phyloP scores from a whole-genome alignment of 2,113 vertebrate genomes.

The Menidia beryllina region DNA sequence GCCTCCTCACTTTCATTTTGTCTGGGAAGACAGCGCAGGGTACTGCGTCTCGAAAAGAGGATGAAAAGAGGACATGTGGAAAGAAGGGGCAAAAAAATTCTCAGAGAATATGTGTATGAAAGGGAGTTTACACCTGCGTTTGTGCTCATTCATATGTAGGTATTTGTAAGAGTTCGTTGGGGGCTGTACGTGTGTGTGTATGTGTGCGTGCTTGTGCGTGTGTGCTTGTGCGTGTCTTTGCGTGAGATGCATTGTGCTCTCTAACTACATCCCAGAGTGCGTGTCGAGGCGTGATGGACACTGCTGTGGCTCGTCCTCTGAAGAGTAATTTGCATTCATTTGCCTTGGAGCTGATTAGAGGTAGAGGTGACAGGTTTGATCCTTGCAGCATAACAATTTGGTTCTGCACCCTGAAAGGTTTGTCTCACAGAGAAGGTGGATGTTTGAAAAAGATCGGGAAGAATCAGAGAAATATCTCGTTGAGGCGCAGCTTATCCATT shows the following conservation, averaged over 20 bases:
- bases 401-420: constrained; percentile 14
- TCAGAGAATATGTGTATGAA: constrained; percentile 6
- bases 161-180: constrained; percentile 15
- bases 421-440: constrained; percentile 5
- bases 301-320: constrained; percentile 59
- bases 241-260: constrained; percentile 28
- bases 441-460: not conserved
- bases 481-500: not conserved
- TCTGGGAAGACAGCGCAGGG: constrained; percentile 50
- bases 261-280: constrained; percentile 53
- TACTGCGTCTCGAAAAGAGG: constrained; percentile 12
- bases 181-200: constrained; percentile 24
- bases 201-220: too few species aligned
- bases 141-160: not conserved
- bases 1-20: constrained; percentile 65
- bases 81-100: constrained; percentile 13
- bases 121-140: not conserved
- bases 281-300: constrained; percentile 55
- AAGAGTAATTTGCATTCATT: constrained; percentile 67
- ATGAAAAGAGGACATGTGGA: constrained; percentile 25
- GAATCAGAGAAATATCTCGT: not conserved
- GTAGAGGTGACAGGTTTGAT: constrained; percentile 53
- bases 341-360: constrained; percentile 63
- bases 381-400: constrained; percentile 37
- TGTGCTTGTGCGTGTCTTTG: constrained; percentile 21